These are phyloP conservation scores for Camponotus pennsylvanicus DNA, from an alignment of 1,140 invertebrate species.

Conservation along the genomic window DNA sequence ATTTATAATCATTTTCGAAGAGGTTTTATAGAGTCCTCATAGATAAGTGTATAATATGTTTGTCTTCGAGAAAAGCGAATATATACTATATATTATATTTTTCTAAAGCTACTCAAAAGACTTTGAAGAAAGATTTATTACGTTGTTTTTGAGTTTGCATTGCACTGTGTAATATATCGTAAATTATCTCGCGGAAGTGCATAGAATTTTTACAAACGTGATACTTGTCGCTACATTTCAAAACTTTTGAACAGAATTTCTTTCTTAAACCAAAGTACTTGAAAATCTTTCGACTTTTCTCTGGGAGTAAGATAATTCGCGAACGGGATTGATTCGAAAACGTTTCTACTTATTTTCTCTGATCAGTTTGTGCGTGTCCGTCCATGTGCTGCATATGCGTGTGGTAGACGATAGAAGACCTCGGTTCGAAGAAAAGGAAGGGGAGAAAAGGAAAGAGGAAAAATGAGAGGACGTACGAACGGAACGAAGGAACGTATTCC, in stretches of 20 bases:
- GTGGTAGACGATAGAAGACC: constrained; percentile 42
- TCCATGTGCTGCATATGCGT: constrained; percentile 6
- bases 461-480: constrained; percentile 52
- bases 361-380: constrained; percentile 32
- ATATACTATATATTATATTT: neutral
- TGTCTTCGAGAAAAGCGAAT: neutral
- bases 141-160: neutral
- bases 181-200: neutral
- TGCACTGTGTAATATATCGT: neutral
- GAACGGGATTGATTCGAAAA: constrained; percentile 72
- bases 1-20: neutral
- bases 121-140: neutral
- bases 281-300: constrained; percentile 29
- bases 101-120: neutral
- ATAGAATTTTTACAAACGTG: constrained; percentile 3
- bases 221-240: neutral
- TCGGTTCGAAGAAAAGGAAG: constrained; percentile 8
- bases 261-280: constrained; percentile 12
- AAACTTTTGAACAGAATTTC: constrained; percentile 35
- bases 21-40: neutral
- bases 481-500: constrained; percentile 77
- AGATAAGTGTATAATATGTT: neutral
- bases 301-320: constrained; percentile 56
- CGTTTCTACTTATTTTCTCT: constrained; percentile 57
- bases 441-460: constrained; percentile 11